These are phyloP conservation scores for Steinernema feltiae DNA, from an alignment of 1,140 invertebrate genomes.

Conservation along the genomic window DNA sequence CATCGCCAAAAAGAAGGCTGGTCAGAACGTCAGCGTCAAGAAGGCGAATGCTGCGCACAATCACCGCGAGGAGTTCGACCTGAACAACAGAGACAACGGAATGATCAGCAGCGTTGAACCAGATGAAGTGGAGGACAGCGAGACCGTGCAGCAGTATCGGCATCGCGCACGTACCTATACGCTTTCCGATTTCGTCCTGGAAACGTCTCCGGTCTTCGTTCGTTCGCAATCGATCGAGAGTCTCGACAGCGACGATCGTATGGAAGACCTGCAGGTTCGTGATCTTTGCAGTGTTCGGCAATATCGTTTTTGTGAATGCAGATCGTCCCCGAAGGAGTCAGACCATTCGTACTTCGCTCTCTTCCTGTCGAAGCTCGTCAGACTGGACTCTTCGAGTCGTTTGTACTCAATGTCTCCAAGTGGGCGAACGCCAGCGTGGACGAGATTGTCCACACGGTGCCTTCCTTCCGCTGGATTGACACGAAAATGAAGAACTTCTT, in stretches of 20 bases:
- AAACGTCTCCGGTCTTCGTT: constrained; percentile 16
- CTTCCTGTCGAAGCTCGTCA: background rate
- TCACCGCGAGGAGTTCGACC: background rate
- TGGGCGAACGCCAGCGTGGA: constrained; percentile 20
- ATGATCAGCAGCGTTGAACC: background rate
- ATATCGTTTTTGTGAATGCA: background rate
- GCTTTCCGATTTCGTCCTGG: constrained; percentile 8
- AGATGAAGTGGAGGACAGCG: background rate
- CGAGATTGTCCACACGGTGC: background rate
- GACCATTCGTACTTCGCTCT: background rate
- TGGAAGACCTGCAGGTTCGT: background rate
- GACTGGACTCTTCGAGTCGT: background rate
- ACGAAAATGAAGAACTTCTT: constrained; percentile 13
- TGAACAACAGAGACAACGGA: background rate
- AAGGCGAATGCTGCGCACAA: background rate
- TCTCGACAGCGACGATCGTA: background rate
- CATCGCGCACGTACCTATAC: background rate
- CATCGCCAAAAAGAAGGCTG: background rate
- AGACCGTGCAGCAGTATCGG: background rate
- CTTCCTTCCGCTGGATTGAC: constrained; percentile 19
- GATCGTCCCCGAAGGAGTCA: background rate
- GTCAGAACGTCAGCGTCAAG: background rate
- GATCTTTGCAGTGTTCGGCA: background rate
- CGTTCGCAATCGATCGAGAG: constrained; percentile 17
- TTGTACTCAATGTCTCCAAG: constrained; percentile 31